A percentile compares a stretch with the other conserved stretches of the same genome.
phyloP scores from a whole-genome alignment of 1,140 invertebrate genomes.

The Saxidomus purpurata region DNA sequence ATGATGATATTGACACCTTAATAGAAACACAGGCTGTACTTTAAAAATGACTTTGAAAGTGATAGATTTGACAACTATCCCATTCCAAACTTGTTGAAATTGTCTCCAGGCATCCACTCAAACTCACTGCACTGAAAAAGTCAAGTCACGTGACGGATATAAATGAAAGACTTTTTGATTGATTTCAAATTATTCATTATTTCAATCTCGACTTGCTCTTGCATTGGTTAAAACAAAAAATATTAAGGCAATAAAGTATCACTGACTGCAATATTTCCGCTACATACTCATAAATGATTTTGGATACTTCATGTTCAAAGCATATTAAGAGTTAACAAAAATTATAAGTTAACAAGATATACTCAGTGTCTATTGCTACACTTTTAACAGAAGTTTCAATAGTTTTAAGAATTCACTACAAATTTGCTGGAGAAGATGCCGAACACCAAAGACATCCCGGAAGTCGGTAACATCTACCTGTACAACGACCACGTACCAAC shows the following conservation, averaged over 20 bases:
- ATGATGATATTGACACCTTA: conserved; percentile 8
- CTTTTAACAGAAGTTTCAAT: not conserved
- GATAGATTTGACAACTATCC: conserved; percentile 23
- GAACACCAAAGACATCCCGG: conserved; percentile 50
- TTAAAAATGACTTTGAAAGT: conserved; percentile 26
- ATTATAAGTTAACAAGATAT: not conserved
- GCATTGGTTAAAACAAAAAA: not conserved
- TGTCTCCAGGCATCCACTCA: not conserved
- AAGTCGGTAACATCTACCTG: conserved; percentile 62
- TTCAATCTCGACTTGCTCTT: not conserved
- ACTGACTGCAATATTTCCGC: not conserved
- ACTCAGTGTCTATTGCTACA: too few species aligned
- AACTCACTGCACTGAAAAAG: not conserved
- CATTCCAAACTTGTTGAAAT: conserved; percentile 15
- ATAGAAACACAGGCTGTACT: not conserved
- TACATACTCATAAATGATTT: not conserved
- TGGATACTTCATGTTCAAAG: not conserved
- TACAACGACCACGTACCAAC: conserved; percentile 27
- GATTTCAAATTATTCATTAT: conserved; percentile 13
- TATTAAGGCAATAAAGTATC: not conserved
- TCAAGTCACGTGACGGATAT: not conserved
- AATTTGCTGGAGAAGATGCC: conserved; percentile 7
- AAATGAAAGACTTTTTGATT: conserved; percentile 36
- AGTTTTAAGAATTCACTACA: not conserved
- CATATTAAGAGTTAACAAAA: not conserved